Base-by-base conservation (phyloP, 2,797 vertebrate genomes). In the Acipenser oxyrinchus region DNA sequence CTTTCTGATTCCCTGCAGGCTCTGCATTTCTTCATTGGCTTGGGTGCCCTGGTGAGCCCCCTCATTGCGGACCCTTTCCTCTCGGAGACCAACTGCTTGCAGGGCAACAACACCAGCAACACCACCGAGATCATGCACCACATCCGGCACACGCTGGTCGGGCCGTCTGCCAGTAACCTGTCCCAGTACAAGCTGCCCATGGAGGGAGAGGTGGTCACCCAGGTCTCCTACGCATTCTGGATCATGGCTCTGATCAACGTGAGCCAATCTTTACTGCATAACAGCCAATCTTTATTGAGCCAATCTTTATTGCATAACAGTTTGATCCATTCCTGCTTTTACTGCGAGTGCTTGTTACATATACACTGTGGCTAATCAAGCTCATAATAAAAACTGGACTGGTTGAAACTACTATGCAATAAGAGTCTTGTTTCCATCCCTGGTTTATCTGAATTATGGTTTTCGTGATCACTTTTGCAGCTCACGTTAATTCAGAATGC, bases 231-330 rank as follows among this genome's bases (percentile, higher is more conserved):
- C 0, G 95, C 96, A 65, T 98, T 99, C 87, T 98, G 95, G 96
- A 97, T 97, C 84, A 99, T 99, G 92, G 94, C 95, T 57, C 75
- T 96, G 51, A 95, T 97, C 83, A 99, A 96, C 0, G 96, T 99
- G 70, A 95, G 94, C 81, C 13, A 23, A 59, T 48, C n/a, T 2
- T 37, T 37, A 37, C 23, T 37, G 23, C 23, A n/a, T n/a, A n/a
- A n/a, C n/a, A n/a, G n/a, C n/a, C n/a, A n/a, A n/a, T n/a, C n/a
- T n/a, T n/a, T n/a, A n/a, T n/a, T 99, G 70, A 95, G 94, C 81
- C 13, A 23, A 59, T 48, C n/a, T 2, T 37, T 37, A 37, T 37
- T 37, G 23, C 23, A 23, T 37, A 37, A 4, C 23, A 37, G 23
- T 37, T 2, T 37, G 23, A 37, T 37, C 23, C 23, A 37, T 37